Evolutionary conservation across 2,113 vertebrate genomes (phyloP), one percentile per base, ranked within the genome.

Genomic region (Cervus canadensis): DNA sequence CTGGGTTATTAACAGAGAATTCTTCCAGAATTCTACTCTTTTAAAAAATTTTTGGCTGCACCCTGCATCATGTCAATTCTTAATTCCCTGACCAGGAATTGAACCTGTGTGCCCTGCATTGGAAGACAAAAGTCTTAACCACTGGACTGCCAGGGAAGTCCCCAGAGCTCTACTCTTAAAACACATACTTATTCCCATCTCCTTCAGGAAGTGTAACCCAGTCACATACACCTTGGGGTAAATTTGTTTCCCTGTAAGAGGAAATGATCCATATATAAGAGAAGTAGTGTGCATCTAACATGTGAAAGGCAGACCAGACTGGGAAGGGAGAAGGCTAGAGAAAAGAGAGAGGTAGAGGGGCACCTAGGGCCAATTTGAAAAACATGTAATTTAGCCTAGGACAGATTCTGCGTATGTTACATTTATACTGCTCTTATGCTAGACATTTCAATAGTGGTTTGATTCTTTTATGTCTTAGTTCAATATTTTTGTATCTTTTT

Each of bases 181-280:
- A 96, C 30, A 33, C 9, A 64, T 82, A 93, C 12, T 10, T 23
- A 95, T 13, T 89, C 43, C 19, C 45, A 85, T 33, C 7, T 8
- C 45, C 2, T 9, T 15, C 33, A 59, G 43, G 21, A 94, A 92
- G 19, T 12, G 0, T 9, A 96, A 84, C 36, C 9, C 33, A 90
- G 92, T 91, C 23, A 86, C 36, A 52, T 86, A 89, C 4, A 91
- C 71, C 78, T 85, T 59, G 97, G 21, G 54, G 40, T 25, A 36
- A 94, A 94, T 86, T 26, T 87, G 56, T 87, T 93, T 96, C 30
- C 91, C 88, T 86, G 30, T 91, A 60, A 82, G 87, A 93, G n/a
- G 21, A 79, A 36, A 28, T 26, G 15, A 45, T 33, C 19, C 21
- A 33, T 83, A 57, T 59, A 64, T 50, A 59, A 81, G 9, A 85